Conservation (phyloP, 2,797 vertebrate genomes). For the Periophthalmus magnuspinnatus region DNA sequence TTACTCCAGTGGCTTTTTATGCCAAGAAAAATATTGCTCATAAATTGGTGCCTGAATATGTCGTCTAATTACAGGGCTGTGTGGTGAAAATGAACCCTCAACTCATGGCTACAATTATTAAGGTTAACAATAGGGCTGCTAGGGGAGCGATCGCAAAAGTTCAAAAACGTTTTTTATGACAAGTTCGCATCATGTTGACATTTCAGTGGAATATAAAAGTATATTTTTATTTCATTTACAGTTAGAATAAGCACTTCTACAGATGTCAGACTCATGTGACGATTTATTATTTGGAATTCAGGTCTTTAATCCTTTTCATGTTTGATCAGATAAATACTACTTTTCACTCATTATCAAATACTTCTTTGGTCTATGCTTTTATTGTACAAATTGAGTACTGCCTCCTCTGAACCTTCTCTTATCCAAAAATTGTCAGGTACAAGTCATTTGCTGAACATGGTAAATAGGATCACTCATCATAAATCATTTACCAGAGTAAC, state of each 20-base stretch:
- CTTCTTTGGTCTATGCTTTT: too few relatives aligned
- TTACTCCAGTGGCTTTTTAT: slow-evolving; percentile 62
- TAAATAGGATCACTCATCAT: slow-evolving; percentile 72
- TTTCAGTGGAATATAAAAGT: slow-evolving; percentile 9
- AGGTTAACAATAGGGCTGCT: slow-evolving; percentile 63
- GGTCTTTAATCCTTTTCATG: neutral
- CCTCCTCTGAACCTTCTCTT: neutral
- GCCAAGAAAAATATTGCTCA: slow-evolving; percentile 70
- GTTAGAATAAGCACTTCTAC: too few relatives aligned
- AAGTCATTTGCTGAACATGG: slow-evolving; percentile 79
- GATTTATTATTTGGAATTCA: neutral
- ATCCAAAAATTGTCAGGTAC: slow-evolving; percentile 72
- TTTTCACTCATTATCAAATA: too few relatives aligned
- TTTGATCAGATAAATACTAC: neutral
- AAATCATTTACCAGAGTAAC: slow-evolving; percentile 76
- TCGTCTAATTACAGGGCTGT: slow-evolving; percentile 67
- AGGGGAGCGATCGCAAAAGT: slow-evolving; percentile 32
- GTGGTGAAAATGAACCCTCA: slow-evolving; percentile 50
- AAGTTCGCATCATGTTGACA: slow-evolving; percentile 23
- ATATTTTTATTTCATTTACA: neutral
- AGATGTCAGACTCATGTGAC: neutral
- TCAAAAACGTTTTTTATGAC: slow-evolving; percentile 51
- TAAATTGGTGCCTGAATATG: slow-evolving; percentile 68
- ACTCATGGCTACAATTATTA: slow-evolving; percentile 66
- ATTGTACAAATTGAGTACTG: neutral